Percentiles rank a stretch among this genome's conserved stretches.
Evolutionary conservation across 2,888 invertebrate genomes (phyloP).

Genomic region (Hyles lineata): DNA sequence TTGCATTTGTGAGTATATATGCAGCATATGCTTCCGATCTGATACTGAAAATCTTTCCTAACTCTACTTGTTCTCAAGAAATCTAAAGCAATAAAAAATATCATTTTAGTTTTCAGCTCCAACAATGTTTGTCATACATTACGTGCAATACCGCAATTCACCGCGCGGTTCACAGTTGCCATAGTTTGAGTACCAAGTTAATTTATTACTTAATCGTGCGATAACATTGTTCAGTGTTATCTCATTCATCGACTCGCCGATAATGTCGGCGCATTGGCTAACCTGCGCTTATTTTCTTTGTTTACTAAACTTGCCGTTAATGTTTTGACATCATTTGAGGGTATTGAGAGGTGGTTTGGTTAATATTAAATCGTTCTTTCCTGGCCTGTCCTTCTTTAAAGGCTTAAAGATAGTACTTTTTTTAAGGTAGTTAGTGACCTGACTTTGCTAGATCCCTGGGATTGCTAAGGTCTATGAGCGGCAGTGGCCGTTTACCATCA

Average conservation of each 20-base stretch:
- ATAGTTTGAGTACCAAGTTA: conserved; percentile 32
- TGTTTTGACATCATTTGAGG: not conserved
- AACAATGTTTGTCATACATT: not conserved
- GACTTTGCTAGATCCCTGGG: too few relatives aligned
- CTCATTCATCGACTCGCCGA: conserved; percentile 31
- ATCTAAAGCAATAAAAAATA: too few relatives aligned
- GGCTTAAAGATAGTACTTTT: too few relatives aligned
- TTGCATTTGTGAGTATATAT: too few relatives aligned
- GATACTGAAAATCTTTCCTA: too few relatives aligned
- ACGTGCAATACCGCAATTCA: conserved; percentile 3
- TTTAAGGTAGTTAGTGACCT: too few relatives aligned
- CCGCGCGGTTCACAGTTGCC: not conserved
- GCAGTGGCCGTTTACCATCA: too few relatives aligned
- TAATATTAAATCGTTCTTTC: not conserved
- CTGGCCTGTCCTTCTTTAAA: too few relatives aligned
- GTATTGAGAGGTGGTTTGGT: not conserved
- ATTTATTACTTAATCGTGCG: conserved; percentile 33
- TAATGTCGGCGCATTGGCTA: conserved; percentile 14
- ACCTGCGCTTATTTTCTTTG: not conserved
- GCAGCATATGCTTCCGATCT: too few relatives aligned
- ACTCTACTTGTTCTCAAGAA: too few relatives aligned
- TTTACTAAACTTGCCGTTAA: not conserved
- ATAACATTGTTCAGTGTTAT: conserved; percentile 33
- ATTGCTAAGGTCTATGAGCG: too few relatives aligned
- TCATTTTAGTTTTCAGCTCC: too few relatives aligned